These are phyloP conservation scores for Sinohyriopsis cumingii DNA, from an alignment of 2,888 invertebrate genomes.

Conservation along the genomic window DNA sequence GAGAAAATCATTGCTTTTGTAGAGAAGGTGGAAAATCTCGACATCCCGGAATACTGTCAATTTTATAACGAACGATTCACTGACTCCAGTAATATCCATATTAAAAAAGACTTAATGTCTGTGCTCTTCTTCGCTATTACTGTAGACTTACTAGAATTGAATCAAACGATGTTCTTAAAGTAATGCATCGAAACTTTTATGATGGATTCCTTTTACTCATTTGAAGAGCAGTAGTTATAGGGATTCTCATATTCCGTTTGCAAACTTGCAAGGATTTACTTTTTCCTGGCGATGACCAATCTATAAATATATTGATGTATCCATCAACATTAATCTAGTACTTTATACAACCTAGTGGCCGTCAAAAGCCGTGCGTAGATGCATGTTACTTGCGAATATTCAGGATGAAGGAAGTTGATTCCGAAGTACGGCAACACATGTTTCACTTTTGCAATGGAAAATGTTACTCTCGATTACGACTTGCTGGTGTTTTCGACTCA, in stretches of 20 bases:
- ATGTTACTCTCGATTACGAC: conserved; percentile 2
- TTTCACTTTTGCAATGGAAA: neutral
- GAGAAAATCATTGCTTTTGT: conserved; percentile 2
- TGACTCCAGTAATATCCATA: conserved; percentile 2
- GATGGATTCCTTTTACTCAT: conserved; percentile 7
- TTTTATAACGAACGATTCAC: conserved; percentile 4
- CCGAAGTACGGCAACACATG: conserved; percentile 17
- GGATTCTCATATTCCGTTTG: too few species aligned
- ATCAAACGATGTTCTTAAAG: conserved; percentile 10
- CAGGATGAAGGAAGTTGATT: conserved; percentile 16
- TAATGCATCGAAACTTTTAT: conserved; percentile 3
- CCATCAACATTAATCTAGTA: too few species aligned
- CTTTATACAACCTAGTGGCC: too few species aligned
- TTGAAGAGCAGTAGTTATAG: conserved; percentile 6
- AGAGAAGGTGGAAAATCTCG: neutral
- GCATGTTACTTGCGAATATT: conserved; percentile 8
- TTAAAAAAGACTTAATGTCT: conserved; percentile 9
- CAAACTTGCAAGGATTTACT: too few species aligned
- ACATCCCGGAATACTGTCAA: neutral
- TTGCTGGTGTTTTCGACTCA: conserved; percentile 20
- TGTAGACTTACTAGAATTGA: conserved; percentile 7
- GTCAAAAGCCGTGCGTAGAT: too few species aligned
- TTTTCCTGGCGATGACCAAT: too few species aligned
- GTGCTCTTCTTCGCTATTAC: conserved; percentile 8
- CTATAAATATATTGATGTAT: too few species aligned